phyloP scores from a whole-genome alignment of 92 coral and sea anemone species.

The Virgularia gustaviana region DNA sequence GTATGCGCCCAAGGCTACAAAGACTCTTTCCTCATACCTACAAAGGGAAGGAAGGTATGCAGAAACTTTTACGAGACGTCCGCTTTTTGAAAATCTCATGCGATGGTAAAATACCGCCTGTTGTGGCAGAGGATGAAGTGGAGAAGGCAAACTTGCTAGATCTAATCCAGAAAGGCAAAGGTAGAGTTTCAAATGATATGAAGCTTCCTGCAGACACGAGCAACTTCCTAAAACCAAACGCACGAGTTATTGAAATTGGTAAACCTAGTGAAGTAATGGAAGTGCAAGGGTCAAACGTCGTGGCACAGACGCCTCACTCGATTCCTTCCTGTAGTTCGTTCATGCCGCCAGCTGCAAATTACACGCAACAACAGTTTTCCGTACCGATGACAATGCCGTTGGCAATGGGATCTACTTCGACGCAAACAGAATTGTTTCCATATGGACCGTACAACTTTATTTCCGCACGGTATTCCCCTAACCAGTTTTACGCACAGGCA shows the following conservation, averaged over 20 bases:
- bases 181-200: background rate
- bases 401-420: too few relatives aligned
- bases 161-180: background rate
- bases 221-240: background rate
- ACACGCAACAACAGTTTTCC: too few relatives aligned
- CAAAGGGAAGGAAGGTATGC: conserved; percentile 20
- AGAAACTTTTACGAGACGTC: conserved; percentile 2
- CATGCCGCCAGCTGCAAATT: too few relatives aligned
- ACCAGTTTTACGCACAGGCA: too few relatives aligned
- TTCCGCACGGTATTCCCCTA: too few relatives aligned
- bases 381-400: too few relatives aligned
- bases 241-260: background rate
- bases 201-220: background rate
- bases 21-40: background rate
- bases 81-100: background rate
- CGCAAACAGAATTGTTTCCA: too few relatives aligned
- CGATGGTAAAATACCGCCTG: conserved; percentile 5
- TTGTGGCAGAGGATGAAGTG: background rate
- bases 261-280: background rate
- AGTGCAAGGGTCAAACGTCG: background rate
- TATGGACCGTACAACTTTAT: too few relatives aligned
- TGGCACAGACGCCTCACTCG: background rate
- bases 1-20: conserved; percentile 3
- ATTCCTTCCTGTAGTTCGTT: too few relatives aligned
- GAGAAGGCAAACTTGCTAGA: background rate